These are phyloP conservation scores for Palythoa caribaeorum DNA, from an alignment of 92 coral and sea anemone genomes.

Conservation along the genomic window DNA sequence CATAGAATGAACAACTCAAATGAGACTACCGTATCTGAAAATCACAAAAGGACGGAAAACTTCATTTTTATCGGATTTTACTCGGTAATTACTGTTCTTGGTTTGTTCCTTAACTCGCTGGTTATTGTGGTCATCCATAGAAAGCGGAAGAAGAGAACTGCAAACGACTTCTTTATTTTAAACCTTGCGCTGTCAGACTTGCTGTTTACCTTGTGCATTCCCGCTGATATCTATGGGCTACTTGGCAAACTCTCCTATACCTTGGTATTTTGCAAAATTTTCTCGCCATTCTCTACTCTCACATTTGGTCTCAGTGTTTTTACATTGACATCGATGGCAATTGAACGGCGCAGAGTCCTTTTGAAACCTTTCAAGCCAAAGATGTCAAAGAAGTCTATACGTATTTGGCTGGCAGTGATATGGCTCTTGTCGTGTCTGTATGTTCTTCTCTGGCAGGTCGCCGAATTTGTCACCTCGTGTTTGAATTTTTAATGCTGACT, in stretches of 20 bases:
- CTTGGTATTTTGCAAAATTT: slow-evolving; percentile 11
- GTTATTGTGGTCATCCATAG: slow-evolving; percentile 36
- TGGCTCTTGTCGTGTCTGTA: slow-evolving; percentile 29
- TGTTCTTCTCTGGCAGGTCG: too few species aligned
- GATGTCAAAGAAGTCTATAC: slow-evolving; percentile 6
- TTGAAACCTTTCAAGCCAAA: slow-evolving; percentile 35
- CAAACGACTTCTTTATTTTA: slow-evolving; percentile 31
- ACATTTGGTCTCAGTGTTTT: slow-evolving; percentile 39
- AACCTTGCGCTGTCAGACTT: slow-evolving; percentile 39
- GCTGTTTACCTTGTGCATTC: slow-evolving; percentile 36
- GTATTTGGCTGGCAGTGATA: slow-evolving; percentile 25
- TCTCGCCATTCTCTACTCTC: slow-evolving; percentile 30
- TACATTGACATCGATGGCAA: slow-evolving; percentile 36
- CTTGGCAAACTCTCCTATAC: slow-evolving; percentile 3
- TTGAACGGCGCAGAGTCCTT: slow-evolving; percentile 25
- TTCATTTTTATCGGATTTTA: slow-evolving; percentile 32
- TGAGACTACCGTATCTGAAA: neutral
- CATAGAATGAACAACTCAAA: slow-evolving; percentile 20
- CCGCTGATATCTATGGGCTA: slow-evolving; percentile 35
- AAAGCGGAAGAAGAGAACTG: slow-evolving; percentile 30
- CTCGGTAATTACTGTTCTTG: slow-evolving; percentile 34
- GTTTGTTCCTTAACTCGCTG: slow-evolving; percentile 21
- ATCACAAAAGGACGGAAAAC: slow-evolving; percentile 3
- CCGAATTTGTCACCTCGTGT: too few species aligned
- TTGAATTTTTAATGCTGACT: too few species aligned